Base-by-base conservation (phyloP, 1,140 invertebrate genomes). In the Drosophila mayri region DNA sequence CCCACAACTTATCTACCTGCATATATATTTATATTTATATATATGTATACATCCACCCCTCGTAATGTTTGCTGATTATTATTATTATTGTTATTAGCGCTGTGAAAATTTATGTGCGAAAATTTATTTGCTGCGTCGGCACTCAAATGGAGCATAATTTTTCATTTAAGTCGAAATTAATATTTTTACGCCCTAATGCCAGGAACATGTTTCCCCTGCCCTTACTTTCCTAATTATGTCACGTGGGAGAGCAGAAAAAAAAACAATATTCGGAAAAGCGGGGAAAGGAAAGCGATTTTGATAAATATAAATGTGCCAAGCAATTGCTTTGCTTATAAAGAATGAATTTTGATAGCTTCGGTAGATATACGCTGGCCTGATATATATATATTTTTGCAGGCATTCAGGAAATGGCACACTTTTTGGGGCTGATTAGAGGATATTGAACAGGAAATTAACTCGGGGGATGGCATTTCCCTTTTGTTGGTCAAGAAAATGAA, bases 101-200 rank as follows among this genome's bases (percentile, higher is more conserved):
- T 70, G 63, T 46, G 66, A 35, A 73, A 83, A 88, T 88, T 88
- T 81, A 88, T 88, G 85, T 57, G 81, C 66, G 37, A 71, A 70
- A 80, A 86, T 87, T 68, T 87, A 86, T 86, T 85, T 81, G 78
- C 72, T 63, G 37, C 40, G 68, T 67, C 52, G 61, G 62, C 61
- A 71, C 86, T 85, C 74, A 88, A 88, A 88, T 88, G 78, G 81
- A 85, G 85, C 85, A 90, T 88, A 84, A 88, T 88, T 88, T 88
- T 88, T 90, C 85, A 88, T 88, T 88, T 88, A 88, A 88, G 85
- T 88, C 81, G 84, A 90, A 90, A 88, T 90, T 90, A 88, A 88
- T 88, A 88, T 81, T 90, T 76, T 79, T 78, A 77, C 81, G 81
- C 77, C 73, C 73, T 37, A 59, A 72, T 71, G 50, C 66, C 68